Conservation (phyloP, 2,113 vertebrate species). For the Campylomormyrus tamandua region DNA sequence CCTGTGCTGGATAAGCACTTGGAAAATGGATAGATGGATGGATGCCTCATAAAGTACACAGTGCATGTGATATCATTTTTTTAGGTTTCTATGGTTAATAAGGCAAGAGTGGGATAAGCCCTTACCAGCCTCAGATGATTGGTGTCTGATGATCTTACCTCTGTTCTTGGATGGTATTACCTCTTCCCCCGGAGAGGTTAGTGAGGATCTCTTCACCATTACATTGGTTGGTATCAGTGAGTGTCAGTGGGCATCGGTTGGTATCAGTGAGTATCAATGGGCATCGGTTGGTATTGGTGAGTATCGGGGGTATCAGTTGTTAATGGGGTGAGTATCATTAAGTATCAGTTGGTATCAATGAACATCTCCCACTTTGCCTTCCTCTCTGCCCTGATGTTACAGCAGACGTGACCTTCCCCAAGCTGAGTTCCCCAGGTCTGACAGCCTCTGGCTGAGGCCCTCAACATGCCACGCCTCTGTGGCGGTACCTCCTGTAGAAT, state of each 20-base stretch:
- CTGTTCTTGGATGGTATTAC: neutral
- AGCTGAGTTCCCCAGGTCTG: neutral
- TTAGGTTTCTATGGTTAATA: neutral
- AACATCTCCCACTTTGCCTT: neutral
- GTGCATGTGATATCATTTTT: neutral
- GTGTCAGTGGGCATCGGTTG: too few relatives aligned
- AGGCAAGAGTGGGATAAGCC: neutral
- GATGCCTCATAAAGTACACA: neutral
- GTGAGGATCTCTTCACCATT: too few relatives aligned
- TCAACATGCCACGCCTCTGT: neutral
- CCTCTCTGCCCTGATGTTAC: neutral
- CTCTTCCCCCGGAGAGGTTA: neutral
- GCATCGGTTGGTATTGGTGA: neutral
- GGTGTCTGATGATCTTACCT: neutral
- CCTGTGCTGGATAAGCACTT: neutral
- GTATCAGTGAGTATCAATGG: neutral
- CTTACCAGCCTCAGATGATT: neutral
- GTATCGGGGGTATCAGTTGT: neutral
- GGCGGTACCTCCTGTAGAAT: constrained; percentile 22
- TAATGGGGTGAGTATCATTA: neutral
- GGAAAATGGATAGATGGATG: neutral
- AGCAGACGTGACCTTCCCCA: neutral
- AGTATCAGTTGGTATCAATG: neutral
- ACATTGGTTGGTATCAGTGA: neutral
- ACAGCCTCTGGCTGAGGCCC: neutral